These are phyloP conservation scores for Cynoglossus semilaevis DNA, from an alignment of 2,113 vertebrate species.

Conservation along the genomic window DNA sequence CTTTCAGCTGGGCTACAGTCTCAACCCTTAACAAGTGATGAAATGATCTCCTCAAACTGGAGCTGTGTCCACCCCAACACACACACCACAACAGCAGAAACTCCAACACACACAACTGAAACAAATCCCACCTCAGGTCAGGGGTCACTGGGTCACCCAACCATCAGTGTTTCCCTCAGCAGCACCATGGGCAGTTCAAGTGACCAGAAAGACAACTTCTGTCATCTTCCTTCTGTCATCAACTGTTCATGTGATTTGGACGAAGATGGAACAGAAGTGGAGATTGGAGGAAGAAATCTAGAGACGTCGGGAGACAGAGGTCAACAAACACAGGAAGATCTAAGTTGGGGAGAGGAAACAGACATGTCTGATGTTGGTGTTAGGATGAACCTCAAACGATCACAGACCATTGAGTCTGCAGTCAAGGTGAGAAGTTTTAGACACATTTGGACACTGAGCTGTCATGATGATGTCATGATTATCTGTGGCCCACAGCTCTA, in stretches of 20 bases:
- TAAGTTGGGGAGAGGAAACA: neutral
- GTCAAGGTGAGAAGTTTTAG: constrained; percentile 43
- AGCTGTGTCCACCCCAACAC: constrained; percentile 19
- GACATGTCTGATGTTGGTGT: neutral
- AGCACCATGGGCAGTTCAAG: neutral
- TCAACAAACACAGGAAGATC: neutral
- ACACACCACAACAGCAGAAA: neutral
- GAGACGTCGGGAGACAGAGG: neutral
- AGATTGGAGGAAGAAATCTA: neutral
- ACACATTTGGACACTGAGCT: no score
- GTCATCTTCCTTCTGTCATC: neutral
- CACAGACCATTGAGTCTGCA: constrained; percentile 12
- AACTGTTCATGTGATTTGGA: fast-evolving
- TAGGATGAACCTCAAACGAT: constrained; percentile 10
- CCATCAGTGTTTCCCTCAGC: neutral
- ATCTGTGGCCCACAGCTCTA: no score
- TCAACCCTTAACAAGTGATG: neutral
- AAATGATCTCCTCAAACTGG: neutral
- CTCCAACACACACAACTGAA: neutral
- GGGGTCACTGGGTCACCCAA: neutral
- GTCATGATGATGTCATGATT: neutral
- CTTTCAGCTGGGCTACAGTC: neutral
- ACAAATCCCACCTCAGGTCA: constrained; percentile 6
- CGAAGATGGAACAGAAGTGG: neutral
- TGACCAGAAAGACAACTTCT: neutral